Percentiles rank a stretch among this genome's conserved stretches.
Evolutionary conservation across 2,113 vertebrate genomes (phyloP).

Genomic region (Trogon surrucura): DNA sequence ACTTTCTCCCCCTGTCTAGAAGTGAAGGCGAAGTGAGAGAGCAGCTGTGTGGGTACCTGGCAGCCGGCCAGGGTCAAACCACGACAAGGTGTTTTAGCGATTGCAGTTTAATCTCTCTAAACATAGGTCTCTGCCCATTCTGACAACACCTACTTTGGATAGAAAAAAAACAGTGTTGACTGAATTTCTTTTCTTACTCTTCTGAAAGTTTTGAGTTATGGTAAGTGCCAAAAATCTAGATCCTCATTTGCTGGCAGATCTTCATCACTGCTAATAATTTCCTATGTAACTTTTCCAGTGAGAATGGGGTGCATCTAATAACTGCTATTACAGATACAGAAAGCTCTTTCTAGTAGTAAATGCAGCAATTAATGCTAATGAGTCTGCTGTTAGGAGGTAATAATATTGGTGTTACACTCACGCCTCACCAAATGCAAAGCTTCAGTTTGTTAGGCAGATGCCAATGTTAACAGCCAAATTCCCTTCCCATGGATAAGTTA

Average conservation of each 20-base stretch:
- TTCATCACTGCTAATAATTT: slow-evolving; percentile 2
- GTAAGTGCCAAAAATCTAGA: neutral
- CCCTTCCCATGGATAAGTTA: slow-evolving; percentile 67
- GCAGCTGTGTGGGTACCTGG: no score
- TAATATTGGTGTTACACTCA: slow-evolving; percentile 62
- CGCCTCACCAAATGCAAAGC: slow-evolving; percentile 31
- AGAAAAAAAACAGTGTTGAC: neutral
- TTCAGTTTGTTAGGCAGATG: slow-evolving; percentile 75
- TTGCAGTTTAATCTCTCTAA: neutral
- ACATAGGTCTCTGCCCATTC: neutral
- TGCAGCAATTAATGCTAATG: slow-evolving; percentile 70
- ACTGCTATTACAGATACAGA: slow-evolving; percentile 39
- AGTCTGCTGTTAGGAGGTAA: slow-evolving; percentile 62
- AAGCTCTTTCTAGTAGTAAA: slow-evolving; percentile 57
- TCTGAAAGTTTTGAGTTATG: neutral
- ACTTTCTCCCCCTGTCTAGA: no score
- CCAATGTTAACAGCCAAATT: slow-evolving; percentile 68
- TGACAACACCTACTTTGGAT: neutral
- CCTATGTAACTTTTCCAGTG: neutral
- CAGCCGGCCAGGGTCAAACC: no score
- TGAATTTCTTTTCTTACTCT: neutral
- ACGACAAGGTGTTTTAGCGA: neutral
- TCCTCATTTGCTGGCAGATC: neutral
- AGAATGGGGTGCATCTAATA: slow-evolving; percentile 25
- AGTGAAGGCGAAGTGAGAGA: no score